These are phyloP conservation scores for Clunio marinus DNA, from an alignment of 2,888 invertebrate species.

Conservation along the genomic window DNA sequence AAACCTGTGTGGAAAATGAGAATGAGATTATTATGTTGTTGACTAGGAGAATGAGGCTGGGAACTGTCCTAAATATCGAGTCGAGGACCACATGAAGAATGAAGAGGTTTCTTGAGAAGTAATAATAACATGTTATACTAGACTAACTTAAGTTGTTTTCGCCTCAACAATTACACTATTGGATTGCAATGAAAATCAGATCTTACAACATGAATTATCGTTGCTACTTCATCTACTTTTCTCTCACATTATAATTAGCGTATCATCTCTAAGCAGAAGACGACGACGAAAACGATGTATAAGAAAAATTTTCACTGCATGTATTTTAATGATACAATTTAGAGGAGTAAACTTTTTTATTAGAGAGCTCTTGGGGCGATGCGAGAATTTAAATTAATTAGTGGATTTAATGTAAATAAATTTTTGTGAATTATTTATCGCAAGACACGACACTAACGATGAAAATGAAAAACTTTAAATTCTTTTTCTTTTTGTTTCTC, in stretches of 20 bases:
- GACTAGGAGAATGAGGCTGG: background rate
- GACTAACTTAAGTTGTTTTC: background rate
- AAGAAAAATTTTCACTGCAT: background rate
- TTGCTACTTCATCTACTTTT: slow-evolving; percentile 18
- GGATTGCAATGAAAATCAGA: slow-evolving; percentile 36
- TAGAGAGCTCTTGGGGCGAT: background rate
- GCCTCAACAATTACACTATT: slow-evolving; percentile 3
- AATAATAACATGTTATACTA: background rate
- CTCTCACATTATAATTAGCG: slow-evolving; percentile 37
- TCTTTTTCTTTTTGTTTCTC: slow-evolving; percentile 4
- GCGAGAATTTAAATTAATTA: slow-evolving; percentile 38
- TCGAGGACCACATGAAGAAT: too few relatives aligned
- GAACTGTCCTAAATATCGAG: background rate
- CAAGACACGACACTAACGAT: background rate
- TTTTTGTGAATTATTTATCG: slow-evolving; percentile 25
- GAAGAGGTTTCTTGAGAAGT: background rate
- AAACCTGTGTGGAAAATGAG: background rate
- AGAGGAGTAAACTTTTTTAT: slow-evolving; percentile 1
- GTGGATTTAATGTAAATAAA: slow-evolving; percentile 39
- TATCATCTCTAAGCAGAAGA: slow-evolving; percentile 24
- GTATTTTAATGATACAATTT: slow-evolving; percentile 20
- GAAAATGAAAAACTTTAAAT: slow-evolving; percentile 26
- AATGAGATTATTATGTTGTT: background rate
- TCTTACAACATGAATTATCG: slow-evolving; percentile 35
- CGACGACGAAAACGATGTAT: background rate